Conservation (phyloP, 2,113 vertebrate species). For the Alethe diademata region DNA sequence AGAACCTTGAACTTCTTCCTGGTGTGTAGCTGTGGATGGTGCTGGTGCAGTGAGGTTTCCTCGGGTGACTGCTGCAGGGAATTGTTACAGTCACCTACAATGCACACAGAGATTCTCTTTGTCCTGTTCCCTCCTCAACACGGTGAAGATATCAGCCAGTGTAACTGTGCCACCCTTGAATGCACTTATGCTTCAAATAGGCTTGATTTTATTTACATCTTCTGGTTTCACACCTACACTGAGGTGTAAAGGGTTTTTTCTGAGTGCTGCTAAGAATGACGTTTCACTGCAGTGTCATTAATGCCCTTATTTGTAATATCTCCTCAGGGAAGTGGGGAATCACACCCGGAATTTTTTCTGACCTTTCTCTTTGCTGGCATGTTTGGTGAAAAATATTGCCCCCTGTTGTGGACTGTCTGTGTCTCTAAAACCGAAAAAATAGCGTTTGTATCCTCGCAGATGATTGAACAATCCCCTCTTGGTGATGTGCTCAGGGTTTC, state of each 20-base stretch:
- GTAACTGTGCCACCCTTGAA: background rate
- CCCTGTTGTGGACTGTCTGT: background rate
- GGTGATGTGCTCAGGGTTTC: background rate
- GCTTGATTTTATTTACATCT: background rate
- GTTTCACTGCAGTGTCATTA: background rate
- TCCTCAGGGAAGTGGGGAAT: background rate
- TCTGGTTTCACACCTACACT: background rate
- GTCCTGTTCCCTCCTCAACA: background rate
- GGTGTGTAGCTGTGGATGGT: background rate
- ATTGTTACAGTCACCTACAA: background rate
- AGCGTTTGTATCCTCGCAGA: background rate
- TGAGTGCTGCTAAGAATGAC: background rate
- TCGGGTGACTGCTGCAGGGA: background rate
- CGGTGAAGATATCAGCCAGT: background rate
- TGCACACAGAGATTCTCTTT: fast-evolving
- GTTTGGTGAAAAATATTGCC: background rate
- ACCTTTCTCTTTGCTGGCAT: background rate
- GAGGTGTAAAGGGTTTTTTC: background rate
- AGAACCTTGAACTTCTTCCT: background rate
- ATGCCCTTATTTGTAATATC: background rate
- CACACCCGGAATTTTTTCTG: background rate
- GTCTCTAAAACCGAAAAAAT: background rate
- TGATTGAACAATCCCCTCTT: background rate
- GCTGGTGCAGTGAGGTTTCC: background rate
- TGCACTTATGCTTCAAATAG: background rate